Percentiles rank a stretch among this genome's conserved stretches.
phyloP scores from a whole-genome alignment of 1,140 invertebrate species.

The Orchestia grillus region DNA sequence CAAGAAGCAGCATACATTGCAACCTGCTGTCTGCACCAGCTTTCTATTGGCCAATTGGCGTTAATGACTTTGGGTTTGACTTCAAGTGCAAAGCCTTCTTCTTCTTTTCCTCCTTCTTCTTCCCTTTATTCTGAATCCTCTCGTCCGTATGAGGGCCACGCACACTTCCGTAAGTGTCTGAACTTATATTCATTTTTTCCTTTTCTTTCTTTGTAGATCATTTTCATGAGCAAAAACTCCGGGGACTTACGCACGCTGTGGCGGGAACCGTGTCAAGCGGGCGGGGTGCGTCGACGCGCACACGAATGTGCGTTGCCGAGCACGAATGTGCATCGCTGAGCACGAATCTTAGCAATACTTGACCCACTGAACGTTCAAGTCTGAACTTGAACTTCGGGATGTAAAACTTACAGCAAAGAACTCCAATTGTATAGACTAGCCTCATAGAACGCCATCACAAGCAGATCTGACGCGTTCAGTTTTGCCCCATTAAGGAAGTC shows the following conservation, averaged over 20 bases:
- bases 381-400: not conserved
- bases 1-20: not conserved
- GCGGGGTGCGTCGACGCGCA: too few species aligned
- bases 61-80: not conserved
- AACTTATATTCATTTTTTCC: not conserved
- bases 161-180: too few species aligned
- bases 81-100: not conserved
- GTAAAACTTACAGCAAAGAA: too few species aligned
- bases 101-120: too few species aligned
- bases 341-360: not conserved
- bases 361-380: not conserved
- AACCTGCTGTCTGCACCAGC: not conserved
- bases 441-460: too few species aligned
- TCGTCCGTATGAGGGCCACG: not conserved
- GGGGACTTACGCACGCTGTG: not conserved
- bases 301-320: not conserved
- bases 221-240: not conserved
- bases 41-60: not conserved
- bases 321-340: not conserved
- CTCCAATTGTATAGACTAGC: too few species aligned
- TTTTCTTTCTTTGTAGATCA: too few species aligned
- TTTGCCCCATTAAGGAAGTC: too few species aligned
- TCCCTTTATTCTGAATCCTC: too few species aligned
- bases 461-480: too few species aligned
- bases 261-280: not conserved